These are phyloP conservation scores for Eumaeus atala DNA, from an alignment of 1,140 invertebrate species.

Conservation along the genomic window DNA sequence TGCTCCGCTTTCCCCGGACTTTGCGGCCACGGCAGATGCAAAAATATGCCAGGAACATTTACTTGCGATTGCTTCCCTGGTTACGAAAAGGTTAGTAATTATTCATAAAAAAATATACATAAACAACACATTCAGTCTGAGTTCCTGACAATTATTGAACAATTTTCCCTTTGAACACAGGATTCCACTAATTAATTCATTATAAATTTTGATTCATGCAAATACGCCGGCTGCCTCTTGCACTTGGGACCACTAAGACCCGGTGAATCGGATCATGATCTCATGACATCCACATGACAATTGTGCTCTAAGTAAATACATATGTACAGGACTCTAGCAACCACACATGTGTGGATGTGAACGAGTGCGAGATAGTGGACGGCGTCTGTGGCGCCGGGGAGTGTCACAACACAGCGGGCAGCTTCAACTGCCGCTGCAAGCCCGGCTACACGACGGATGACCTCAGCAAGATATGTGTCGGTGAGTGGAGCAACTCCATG, in stretches of 20 bases:
- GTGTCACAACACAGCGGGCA: conserved; percentile 87
- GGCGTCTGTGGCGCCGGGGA: conserved; percentile 89
- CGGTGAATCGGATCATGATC: too few species aligned
- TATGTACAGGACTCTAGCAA: conserved; percentile 52
- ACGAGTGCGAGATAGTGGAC: conserved; percentile 90
- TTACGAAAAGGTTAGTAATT: conserved; percentile 73
- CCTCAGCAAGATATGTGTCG: conserved; percentile 89
- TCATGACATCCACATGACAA: too few species aligned
- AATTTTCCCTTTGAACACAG: too few species aligned
- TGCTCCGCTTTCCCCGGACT: conserved; percentile 89
- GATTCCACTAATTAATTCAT: too few species aligned
- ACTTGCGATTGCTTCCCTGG: conserved; percentile 83
- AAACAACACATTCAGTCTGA: too few species aligned
- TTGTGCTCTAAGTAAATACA: background rate
- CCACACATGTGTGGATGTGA: conserved; percentile 81
- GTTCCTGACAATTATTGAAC: too few species aligned
- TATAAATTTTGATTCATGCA: too few species aligned
- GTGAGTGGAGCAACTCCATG: conserved; percentile 66
- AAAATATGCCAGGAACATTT: conserved; percentile 78
- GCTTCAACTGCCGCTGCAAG: conserved; percentile 87
- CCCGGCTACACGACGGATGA: conserved; percentile 83
- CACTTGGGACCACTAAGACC: too few species aligned
- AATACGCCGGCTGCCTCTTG: too few species aligned
- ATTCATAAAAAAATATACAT: too few species aligned
- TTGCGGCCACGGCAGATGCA: conserved; percentile 85